These are phyloP conservation scores for Phorcus lineatus DNA, from an alignment of 2,888 invertebrate species.

Conservation along the genomic window DNA sequence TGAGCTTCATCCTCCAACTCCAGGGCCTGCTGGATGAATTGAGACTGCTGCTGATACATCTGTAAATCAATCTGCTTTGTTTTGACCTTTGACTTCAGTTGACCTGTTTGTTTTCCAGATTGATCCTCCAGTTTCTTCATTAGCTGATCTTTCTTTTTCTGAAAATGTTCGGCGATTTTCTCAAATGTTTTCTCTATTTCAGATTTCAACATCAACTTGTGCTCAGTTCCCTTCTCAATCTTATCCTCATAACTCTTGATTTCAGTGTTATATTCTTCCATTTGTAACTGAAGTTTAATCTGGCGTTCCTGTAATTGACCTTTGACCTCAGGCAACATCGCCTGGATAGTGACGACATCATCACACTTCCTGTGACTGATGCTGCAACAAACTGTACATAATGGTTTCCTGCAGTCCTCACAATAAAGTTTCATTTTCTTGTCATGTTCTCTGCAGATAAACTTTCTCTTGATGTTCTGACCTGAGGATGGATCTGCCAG, in stretches of 20 bases:
- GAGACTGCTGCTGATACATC: neutral
- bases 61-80: neutral
- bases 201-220: neutral
- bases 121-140: neutral
- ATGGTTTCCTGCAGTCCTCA: neutral
- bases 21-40: neutral
- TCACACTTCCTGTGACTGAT: slow-evolving; percentile 5
- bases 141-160: neutral
- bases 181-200: neutral
- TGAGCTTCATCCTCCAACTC: neutral
- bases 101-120: neutral
- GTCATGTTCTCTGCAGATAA: neutral
- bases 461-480: neutral
- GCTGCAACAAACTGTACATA: neutral
- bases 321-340: neutral
- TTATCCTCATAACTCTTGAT: neutral
- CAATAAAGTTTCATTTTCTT: neutral
- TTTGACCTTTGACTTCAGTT: neutral
- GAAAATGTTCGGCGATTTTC: neutral
- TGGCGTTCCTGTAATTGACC: neutral
- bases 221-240: neutral
- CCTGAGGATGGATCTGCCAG: neutral
- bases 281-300: neutral
- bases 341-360: neutral
- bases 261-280: neutral